Percentiles rank a stretch among this genome's conserved stretches.
Conservation (phyloP, 2,797 vertebrate species). For the Lepidocolaptes lacrymiger region DNA sequence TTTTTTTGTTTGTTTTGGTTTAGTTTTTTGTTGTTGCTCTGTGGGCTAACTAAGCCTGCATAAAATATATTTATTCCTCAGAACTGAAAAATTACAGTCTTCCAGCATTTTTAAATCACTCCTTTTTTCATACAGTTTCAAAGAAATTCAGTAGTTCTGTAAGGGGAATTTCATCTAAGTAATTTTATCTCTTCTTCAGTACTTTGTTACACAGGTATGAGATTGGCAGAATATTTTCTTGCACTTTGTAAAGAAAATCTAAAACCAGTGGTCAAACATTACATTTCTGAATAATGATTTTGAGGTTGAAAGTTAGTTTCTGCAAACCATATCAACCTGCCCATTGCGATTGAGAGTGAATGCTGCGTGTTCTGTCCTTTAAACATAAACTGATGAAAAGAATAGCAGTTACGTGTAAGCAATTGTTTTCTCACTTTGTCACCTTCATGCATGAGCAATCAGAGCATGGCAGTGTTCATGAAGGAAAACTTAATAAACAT, state of each 20-base stretch:
- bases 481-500: neutral
- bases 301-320: neutral
- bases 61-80: neutral
- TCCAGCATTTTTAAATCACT: neutral
- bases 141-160: neutral
- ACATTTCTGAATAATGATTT: neutral
- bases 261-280: neutral
- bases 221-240: neutral
- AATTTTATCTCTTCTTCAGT: neutral
- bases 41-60: neutral
- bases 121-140: neutral
- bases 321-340: neutral
- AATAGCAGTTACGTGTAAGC: neutral
- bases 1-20: neutral
- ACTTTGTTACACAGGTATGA: neutral
- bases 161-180: neutral
- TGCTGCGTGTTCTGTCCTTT: neutral
- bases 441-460: neutral
- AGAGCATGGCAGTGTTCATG: neutral
- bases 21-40: neutral
- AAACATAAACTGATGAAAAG: neutral
- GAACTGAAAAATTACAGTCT: neutral
- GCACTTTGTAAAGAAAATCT: neutral
- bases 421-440: neutral
- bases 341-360: neutral